These are phyloP conservation scores for Nothocercus julius DNA, from an alignment of 2,113 vertebrate genomes.

Conservation along the genomic window DNA sequence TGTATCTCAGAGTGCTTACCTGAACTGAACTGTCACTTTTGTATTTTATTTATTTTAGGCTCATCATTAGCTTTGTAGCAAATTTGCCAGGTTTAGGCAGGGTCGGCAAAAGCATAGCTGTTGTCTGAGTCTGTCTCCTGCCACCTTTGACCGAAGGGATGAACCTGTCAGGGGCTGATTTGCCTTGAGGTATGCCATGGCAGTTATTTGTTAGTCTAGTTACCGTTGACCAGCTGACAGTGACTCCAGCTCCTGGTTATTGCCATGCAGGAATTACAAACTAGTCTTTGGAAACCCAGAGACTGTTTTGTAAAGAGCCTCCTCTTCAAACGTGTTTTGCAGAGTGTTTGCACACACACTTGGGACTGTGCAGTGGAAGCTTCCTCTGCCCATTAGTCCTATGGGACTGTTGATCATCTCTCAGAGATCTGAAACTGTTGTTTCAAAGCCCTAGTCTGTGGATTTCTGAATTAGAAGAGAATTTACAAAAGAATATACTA, in stretches of 20 bases:
- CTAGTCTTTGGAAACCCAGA: not conserved
- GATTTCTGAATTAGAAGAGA: not conserved
- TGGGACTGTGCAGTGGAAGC: not conserved
- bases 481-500: not conserved
- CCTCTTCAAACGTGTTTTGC: not conserved
- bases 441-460: not conserved
- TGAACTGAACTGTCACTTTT: slow-evolving; percentile 40
- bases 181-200: slow-evolving; percentile 42
- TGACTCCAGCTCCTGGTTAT: not conserved
- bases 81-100: slow-evolving; percentile 16
- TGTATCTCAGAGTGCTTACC: slow-evolving; percentile 44
- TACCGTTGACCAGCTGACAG: not conserved
- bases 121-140: not conserved
- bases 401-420: not conserved
- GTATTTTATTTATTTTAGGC: not conserved
- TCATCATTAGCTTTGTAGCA: slow-evolving; percentile 54
- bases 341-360: not conserved
- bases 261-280: not conserved
- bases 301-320: slow-evolving; percentile 2
- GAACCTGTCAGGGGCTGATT: slow-evolving; percentile 12
- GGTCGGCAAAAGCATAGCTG: not conserved
- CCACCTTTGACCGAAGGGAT: not conserved
- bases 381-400: not conserved
- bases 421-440: slow-evolving; percentile 16
- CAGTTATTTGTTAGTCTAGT: slow-evolving; percentile 35